These are phyloP conservation scores for Cataglyphis rosenhaueri DNA, from an alignment of 2,888 invertebrate genomes.

Conservation along the genomic window DNA sequence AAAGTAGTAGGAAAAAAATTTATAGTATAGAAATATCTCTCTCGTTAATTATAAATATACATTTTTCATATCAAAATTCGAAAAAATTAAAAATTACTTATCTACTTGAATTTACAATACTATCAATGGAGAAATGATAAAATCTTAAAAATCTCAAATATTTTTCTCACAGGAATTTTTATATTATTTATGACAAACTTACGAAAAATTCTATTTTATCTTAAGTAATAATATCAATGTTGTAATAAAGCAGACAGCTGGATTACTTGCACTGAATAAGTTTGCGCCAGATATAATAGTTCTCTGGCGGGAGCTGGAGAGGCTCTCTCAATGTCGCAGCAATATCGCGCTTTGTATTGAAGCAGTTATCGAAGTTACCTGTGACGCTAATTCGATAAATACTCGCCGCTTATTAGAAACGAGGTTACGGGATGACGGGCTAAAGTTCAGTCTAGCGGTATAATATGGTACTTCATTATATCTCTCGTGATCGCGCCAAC, in stretches of 20 bases:
- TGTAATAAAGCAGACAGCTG: neutral
- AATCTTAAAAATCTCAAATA: neutral
- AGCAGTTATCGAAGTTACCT: slow-evolving; percentile 52
- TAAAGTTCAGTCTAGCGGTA: slow-evolving; percentile 52
- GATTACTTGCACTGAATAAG: slow-evolving; percentile 5
- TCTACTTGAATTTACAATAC: neutral
- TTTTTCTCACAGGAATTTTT: neutral
- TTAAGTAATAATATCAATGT: slow-evolving; percentile 8
- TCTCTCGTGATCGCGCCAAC: slow-evolving; percentile 46
- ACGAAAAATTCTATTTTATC: neutral
- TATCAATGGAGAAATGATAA: neutral
- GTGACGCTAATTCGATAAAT: slow-evolving; percentile 64
- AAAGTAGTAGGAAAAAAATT: neutral
- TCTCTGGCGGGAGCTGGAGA: slow-evolving; percentile 29
- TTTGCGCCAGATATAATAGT: slow-evolving; percentile 19
- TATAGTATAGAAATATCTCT: neutral
- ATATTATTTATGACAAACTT: neutral
- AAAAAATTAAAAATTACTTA: neutral
- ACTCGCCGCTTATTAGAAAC: slow-evolving; percentile 61
- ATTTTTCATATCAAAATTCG: neutral
- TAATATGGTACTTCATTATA: slow-evolving; percentile 61
- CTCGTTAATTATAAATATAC: neutral
- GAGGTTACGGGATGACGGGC: slow-evolving; percentile 56
- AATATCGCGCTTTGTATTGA: slow-evolving; percentile 41
- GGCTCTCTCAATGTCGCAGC: slow-evolving; percentile 46